Conservation (phyloP, 2,888 invertebrate genomes). For the Drosophila mimetica region DNA sequence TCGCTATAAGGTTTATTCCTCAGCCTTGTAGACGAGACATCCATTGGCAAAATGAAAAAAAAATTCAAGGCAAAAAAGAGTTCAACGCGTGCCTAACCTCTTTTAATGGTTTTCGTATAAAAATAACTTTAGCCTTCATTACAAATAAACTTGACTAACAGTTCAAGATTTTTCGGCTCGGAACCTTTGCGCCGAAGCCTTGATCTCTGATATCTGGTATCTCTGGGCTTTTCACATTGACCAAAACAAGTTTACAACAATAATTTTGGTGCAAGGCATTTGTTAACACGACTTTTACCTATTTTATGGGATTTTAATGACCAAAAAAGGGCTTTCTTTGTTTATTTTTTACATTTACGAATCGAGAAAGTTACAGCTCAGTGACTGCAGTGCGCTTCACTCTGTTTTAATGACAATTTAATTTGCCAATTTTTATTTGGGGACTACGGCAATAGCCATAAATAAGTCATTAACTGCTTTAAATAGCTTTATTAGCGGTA, state of each 20-base stretch:
- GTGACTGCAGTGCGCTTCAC: constrained; percentile 17
- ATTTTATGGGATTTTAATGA: constrained; percentile 49
- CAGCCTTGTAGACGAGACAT: constrained; percentile 1
- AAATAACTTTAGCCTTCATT: constrained; percentile 19
- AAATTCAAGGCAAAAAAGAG: constrained; percentile 25
- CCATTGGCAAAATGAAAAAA: constrained; percentile 8
- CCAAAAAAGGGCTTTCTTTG: constrained; percentile 13
- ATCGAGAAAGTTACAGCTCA: constrained; percentile 33
- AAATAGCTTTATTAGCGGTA: constrained; percentile 71
- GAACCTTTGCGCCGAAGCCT: neutral
- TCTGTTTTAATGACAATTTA: constrained; percentile 67
- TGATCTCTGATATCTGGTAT: constrained; percentile 15
- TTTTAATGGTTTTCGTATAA: constrained; percentile 28
- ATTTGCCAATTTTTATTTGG: constrained; percentile 61
- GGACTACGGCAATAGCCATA: constrained; percentile 53
- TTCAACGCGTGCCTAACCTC: constrained; percentile 23
- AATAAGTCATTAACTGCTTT: constrained; percentile 74
- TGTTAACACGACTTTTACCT: constrained; percentile 13
- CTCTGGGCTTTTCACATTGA: neutral
- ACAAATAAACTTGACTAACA: constrained; percentile 21
- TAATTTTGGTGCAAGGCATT: constrained; percentile 9
- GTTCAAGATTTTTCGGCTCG: constrained; percentile 15
- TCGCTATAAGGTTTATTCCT: neutral
- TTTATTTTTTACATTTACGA: constrained; percentile 15
- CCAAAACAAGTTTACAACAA: constrained; percentile 5